Evolutionary conservation across 2,113 vertebrate species (phyloP), one percentile per base, ranked within the genome.

Genomic region (Takifugu flavidus): DNA sequence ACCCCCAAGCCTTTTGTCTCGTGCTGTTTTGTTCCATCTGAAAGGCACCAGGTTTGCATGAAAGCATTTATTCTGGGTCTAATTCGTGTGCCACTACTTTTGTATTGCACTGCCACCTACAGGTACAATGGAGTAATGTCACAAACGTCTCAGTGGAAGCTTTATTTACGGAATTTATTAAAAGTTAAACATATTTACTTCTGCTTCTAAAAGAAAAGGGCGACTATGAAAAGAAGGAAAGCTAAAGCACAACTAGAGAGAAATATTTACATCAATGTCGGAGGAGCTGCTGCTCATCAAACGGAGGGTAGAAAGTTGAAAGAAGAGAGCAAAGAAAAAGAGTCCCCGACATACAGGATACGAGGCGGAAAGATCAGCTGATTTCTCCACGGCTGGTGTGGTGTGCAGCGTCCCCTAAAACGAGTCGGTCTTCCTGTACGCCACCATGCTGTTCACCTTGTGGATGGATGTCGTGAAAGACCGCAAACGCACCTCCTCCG

Each of bases 391-490:
- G 42, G 42, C 42, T 43, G 42, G 20, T 20, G 20, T 20, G 1
- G 20, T 20, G 20, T 20, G 20, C 20, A 20, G 20, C 20, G 20
- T 20, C 20, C 2, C 60, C 57, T 70, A 92, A 13, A 68, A 63
- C 0, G 88, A 89, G 80, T 94, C 91, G 12, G 88, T 91, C 72
- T 78, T 89, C 91, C 89, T 98, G 86, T 96, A 99, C 20, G 95
- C 94, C 81, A 99, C 96, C 65, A 80, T 90, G 64, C 94, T 98
- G 51, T 93, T 96, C 4, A 98, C 96, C 80, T 96, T 98, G 86
- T 99, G 96, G 81, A 98, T 94, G 1, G 95, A 93, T 2, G 95
- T 98, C 13, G 96, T 98, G 78, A 98, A 99, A 27, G 96, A 97
- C 5, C 95, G 94, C 25, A 98, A 87, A 7, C 92, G 93, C 42